phyloP scores from a whole-genome alignment of 2,797 vertebrate species.

The Arnoldichthys spilopterus region DNA sequence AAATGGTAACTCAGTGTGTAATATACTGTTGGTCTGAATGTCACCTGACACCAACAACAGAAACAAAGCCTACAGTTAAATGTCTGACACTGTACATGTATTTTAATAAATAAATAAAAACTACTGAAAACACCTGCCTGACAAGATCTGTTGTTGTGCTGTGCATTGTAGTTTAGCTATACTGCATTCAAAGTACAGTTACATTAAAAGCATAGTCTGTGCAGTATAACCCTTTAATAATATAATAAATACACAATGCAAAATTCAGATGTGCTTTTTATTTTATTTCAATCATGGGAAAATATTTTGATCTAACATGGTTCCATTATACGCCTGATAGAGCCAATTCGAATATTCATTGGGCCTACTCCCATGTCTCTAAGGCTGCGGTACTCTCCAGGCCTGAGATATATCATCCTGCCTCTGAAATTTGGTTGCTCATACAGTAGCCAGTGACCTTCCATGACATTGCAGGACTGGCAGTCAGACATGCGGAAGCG shows the following conservation, averaged over 20 bases:
- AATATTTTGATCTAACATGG: slow-evolving; percentile 32
- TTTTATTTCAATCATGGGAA: background rate
- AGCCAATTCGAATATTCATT: slow-evolving; percentile 53
- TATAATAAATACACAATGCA: background rate
- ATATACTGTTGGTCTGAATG: no score
- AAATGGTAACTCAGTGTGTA: no score
- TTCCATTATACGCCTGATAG: slow-evolving; percentile 52
- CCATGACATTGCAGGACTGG: slow-evolving; percentile 73
- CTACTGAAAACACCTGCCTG: no score
- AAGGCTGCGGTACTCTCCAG: slow-evolving; percentile 70
- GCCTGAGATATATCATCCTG: slow-evolving; percentile 68
- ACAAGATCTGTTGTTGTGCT: background rate
- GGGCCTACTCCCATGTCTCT: slow-evolving; percentile 55
- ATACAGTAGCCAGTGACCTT: slow-evolving; percentile 73
- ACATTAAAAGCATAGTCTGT: background rate
- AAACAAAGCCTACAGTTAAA: no score
- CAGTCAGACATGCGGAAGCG: slow-evolving; percentile 59
- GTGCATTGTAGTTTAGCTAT: background rate
- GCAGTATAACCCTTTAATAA: background rate
- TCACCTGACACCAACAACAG: no score
- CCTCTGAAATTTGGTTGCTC: slow-evolving; percentile 70
- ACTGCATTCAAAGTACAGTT: background rate
- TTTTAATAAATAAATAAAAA: no score
- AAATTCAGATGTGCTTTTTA: background rate
- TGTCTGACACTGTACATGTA: no score